Evolutionary conservation across 1,140 invertebrate species (phyloP).

Genomic region (Drosophila parvula): DNA sequence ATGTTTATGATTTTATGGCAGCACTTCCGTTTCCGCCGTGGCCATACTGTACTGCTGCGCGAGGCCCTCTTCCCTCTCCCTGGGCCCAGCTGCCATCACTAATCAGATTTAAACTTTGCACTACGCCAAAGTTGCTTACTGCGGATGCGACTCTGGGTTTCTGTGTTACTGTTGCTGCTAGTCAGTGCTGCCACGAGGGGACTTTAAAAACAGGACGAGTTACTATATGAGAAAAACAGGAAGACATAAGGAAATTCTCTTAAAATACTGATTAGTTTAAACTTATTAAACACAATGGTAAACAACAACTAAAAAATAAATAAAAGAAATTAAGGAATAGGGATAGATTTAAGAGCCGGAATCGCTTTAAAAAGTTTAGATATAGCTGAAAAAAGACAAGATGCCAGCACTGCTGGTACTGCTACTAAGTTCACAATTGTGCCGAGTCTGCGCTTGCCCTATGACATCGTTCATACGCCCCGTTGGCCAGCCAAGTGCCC

Average conservation of each 20-base stretch:
- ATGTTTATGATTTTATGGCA: conserved; percentile 83
- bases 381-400: too few relatives aligned
- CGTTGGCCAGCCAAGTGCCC: conserved; percentile 75
- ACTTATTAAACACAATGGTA: too few relatives aligned
- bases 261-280: too few relatives aligned
- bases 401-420: conserved; percentile 7
- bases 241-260: too few relatives aligned
- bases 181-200: background rate
- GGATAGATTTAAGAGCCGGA: too few relatives aligned
- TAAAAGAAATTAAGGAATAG: too few relatives aligned
- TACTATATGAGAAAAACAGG: background rate
- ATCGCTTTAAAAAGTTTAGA: too few relatives aligned
- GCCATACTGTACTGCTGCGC: conserved; percentile 60
- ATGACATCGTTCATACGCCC: conserved; percentile 78
- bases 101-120: conserved; percentile 82
- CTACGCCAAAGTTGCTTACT: conserved; percentile 76
- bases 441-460: conserved; percentile 59
- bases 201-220: background rate
- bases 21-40: conserved; percentile 78
- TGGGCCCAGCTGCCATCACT: conserved; percentile 53
- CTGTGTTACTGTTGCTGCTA: conserved; percentile 22
- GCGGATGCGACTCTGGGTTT: conserved; percentile 37
- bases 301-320: too few relatives aligned
- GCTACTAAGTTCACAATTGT: conserved; percentile 31
- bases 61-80: background rate